These are phyloP conservation scores for Strix aluco DNA, from an alignment of 2,113 vertebrate species.

Conservation along the genomic window DNA sequence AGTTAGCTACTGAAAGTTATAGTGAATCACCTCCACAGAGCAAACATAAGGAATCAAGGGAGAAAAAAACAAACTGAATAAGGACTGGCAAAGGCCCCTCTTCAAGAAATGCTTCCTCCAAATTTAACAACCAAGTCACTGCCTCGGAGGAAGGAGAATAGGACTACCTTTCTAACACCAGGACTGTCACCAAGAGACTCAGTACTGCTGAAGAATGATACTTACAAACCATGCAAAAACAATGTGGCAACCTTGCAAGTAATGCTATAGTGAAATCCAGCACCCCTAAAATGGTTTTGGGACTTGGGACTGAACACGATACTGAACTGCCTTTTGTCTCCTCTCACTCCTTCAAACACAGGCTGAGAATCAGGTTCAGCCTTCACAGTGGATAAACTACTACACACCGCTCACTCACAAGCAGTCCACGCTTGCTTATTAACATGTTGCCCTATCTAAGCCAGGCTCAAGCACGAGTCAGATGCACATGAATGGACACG, in stretches of 20 bases:
- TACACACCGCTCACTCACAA: neutral
- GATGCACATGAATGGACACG: rapidly evolving
- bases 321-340: rapidly evolving
- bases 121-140: neutral
- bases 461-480: neutral
- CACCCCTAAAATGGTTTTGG: neutral
- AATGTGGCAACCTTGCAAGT: neutral
- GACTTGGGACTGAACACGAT: rapidly evolving
- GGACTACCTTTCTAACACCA: too few species aligned
- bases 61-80: neutral
- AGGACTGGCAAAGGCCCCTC: neutral
- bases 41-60: neutral
- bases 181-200: neutral
- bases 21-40: neutral
- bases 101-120: neutral
- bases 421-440: neutral
- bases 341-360: neutral
- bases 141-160: neutral
- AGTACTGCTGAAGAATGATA: rapidly evolving
- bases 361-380: neutral
- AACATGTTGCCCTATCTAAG: neutral
- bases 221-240: neutral
- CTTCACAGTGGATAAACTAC: too few species aligned
- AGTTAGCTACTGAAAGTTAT: neutral
- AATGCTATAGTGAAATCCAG: neutral